Percentiles rank a stretch among this genome's conserved stretches.
Evolutionary conservation across 2,113 vertebrate species (phyloP).

Genomic region (Podarcis muralis): DNA sequence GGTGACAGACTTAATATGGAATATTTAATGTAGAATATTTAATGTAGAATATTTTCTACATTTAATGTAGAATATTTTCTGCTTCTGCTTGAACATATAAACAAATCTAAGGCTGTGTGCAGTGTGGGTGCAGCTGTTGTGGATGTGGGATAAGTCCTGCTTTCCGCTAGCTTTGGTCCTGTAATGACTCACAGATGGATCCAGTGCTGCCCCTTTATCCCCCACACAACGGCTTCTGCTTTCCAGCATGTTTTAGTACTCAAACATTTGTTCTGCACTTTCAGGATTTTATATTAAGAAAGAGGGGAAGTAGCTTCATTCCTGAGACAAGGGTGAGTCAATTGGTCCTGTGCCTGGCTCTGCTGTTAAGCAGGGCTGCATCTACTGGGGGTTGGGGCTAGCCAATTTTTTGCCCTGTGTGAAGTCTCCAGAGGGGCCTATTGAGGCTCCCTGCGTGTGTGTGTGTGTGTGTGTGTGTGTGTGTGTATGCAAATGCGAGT

Average conservation of each 20-base stretch:
- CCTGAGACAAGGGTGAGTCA: neutral
- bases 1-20: neutral
- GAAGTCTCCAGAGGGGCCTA: too few species aligned
- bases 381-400: too few species aligned
- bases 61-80: constrained; percentile 7
- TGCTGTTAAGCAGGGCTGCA: neutral
- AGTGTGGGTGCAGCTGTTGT: too few species aligned
- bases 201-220: neutral
- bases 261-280: neutral
- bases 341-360: neutral
- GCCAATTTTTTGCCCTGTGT: too few species aligned
- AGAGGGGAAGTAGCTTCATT: neutral
- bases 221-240: neutral
- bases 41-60: constrained; percentile 41
- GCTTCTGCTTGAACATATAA: neutral
- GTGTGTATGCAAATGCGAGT: too few species aligned
- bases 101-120: neutral
- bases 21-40: constrained; percentile 52
- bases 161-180: neutral
- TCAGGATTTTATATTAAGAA: neutral
- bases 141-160: too few species aligned
- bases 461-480: too few species aligned
- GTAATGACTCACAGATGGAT: neutral
- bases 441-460: too few species aligned
- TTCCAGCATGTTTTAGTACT: neutral